Evolutionary conservation across 2,113 vertebrate genomes (phyloP).

Genomic region (Rattus norvegicus): DNA sequence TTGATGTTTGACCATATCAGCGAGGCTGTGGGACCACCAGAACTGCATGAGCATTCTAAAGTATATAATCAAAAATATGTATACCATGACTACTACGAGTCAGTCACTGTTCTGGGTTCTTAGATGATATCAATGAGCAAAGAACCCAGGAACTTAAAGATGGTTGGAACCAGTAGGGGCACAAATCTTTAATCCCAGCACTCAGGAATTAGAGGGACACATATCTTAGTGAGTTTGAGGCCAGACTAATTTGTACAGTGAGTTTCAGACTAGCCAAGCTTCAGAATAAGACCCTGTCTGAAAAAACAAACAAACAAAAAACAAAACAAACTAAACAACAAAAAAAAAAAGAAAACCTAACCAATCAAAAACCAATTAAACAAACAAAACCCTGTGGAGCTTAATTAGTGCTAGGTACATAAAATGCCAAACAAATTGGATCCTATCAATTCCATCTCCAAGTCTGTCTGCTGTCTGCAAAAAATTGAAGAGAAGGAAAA

Average conservation of each 20-base stretch:
- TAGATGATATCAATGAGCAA: not conserved
- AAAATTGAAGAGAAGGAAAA: slow-evolving; percentile 42
- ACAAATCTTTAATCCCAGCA: not conserved
- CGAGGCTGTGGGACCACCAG: not conserved
- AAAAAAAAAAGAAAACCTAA: no score
- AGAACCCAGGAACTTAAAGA: not conserved
- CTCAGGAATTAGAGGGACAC: not conserved
- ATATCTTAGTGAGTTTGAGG: not conserved
- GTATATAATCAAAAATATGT: not conserved
- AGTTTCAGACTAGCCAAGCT: not conserved
- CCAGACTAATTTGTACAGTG: not conserved
- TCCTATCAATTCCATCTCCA: not conserved
- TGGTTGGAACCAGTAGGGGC: not conserved
- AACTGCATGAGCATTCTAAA: not conserved
- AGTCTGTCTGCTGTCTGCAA: not conserved
- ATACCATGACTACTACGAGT: slow-evolving; percentile 35
- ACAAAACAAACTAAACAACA: not conserved
- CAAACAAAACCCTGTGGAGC: not conserved
- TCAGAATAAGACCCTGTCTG: not conserved
- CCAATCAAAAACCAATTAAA: not conserved
- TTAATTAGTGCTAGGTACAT: not conserved
- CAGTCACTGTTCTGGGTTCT: not conserved
- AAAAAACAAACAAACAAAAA: not conserved
- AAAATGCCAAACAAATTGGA: not conserved
- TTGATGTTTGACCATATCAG: not conserved